Percentiles rank a stretch among this genome's conserved stretches.
phyloP scores from a whole-genome alignment of 2,113 vertebrate species.

The Uropsilus gracilis region DNA sequence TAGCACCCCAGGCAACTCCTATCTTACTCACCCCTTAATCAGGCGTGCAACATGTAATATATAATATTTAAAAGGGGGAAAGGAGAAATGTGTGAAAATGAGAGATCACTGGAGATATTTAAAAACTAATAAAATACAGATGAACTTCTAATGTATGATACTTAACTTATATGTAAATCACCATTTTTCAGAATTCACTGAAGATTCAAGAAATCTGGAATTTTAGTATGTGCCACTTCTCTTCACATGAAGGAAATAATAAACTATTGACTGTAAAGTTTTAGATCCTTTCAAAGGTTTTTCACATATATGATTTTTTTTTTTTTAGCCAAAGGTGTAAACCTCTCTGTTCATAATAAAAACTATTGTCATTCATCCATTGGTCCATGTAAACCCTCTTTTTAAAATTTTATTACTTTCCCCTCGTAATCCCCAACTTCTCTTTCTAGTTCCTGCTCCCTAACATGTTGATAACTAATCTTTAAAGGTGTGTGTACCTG shows the following conservation, averaged over 20 bases:
- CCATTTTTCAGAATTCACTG: not conserved
- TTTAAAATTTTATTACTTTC: not conserved
- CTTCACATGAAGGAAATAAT: constrained; percentile 49
- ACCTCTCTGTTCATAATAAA: constrained; percentile 39
- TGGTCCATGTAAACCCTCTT: not conserved
- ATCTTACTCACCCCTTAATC: constrained; percentile 32
- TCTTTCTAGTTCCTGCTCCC: not conserved
- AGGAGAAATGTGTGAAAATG: constrained; percentile 52
- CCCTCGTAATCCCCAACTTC: not conserved
- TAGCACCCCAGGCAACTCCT: constrained; percentile 51
- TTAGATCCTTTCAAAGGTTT: constrained; percentile 37
- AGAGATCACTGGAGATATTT: constrained; percentile 59
- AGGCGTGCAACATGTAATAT: not conserved
- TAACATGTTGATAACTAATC: constrained; percentile 16
- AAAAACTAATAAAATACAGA: constrained; percentile 63
- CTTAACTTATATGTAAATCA: constrained; percentile 45
- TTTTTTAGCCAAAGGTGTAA: constrained; percentile 58
- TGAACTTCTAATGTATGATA: constrained; percentile 51
- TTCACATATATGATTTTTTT: not conserved
- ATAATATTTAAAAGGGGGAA: constrained; percentile 26
- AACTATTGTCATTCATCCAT: not conserved
- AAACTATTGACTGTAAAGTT: constrained; percentile 36
- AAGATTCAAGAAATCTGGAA: constrained; percentile 46
- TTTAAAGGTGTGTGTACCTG: not conserved
- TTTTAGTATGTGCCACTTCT: constrained; percentile 40